Conservation (phyloP, 1,140 invertebrate species). For the Pseudomyrmex cubaensis region DNA sequence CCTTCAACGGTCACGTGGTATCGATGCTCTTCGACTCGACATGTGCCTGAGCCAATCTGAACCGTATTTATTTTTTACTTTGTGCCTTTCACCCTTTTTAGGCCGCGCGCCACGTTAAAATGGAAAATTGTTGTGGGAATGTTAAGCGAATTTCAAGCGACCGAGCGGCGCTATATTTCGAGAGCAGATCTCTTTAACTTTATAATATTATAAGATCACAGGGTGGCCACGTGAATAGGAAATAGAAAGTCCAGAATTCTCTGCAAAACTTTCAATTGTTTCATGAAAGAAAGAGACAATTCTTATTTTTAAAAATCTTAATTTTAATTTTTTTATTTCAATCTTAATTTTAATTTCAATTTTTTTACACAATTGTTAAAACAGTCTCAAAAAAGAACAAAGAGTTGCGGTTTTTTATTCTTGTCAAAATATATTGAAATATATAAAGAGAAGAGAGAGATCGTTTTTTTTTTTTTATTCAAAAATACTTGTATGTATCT, state of each 20-base stretch:
- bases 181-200: conserved; percentile 25
- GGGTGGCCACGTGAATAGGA: conserved; percentile 19
- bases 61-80: conserved; percentile 78
- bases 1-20: conserved; percentile 31
- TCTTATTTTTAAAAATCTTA: background rate
- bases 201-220: conserved; percentile 34
- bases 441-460: background rate
- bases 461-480: too few species aligned
- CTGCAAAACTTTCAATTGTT: background rate
- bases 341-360: too few species aligned
- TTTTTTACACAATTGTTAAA: conserved; percentile 5
- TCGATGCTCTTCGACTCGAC: conserved; percentile 73
- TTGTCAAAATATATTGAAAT: background rate
- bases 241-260: background rate
- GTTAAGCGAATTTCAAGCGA: conserved; percentile 40
- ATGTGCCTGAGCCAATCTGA: conserved; percentile 76
- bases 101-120: conserved; percentile 61
- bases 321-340: too few species aligned
- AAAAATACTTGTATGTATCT: too few species aligned
- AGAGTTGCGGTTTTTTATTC: background rate
- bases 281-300: background rate
- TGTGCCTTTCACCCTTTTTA: conserved; percentile 81
- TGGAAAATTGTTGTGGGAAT: conserved; percentile 60
- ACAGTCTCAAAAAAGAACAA: conserved; percentile 1
- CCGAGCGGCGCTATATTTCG: conserved; percentile 4